Percentiles rank a stretch among this genome's conserved stretches.
These are phyloP conservation scores for Torymus tubicola DNA, from an alignment of 2,888 invertebrate species.

Conservation along the genomic window DNA sequence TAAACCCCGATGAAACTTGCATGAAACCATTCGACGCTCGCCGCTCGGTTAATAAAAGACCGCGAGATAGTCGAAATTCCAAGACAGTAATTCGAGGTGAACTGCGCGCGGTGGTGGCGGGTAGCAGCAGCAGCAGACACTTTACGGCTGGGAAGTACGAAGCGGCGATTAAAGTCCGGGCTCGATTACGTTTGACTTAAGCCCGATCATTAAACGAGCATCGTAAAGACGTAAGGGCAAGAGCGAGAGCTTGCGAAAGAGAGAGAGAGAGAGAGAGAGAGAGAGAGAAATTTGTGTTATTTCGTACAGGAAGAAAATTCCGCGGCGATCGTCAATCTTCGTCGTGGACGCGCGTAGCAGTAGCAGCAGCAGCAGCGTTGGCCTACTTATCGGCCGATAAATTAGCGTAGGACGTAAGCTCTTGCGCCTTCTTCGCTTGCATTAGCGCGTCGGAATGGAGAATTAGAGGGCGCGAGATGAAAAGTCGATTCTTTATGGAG, in stretches of 20 bases:
- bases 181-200: conserved; percentile 53
- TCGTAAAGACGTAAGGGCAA: conserved; percentile 37
- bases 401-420: conserved; percentile 37
- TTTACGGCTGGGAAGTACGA: conserved; percentile 22
- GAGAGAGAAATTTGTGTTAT: conserved; percentile 34
- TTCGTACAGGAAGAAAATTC: conserved; percentile 38
- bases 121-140: conserved; percentile 7
- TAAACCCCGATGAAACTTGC: background rate
- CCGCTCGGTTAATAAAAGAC: conserved; percentile 32
- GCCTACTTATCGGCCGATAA: conserved; percentile 50
- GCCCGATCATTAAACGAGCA: conserved; percentile 50
- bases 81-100: conserved; percentile 44
- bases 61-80: conserved; percentile 32
- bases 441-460: background rate
- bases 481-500: too few species aligned
- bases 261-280: conserved; percentile 12
- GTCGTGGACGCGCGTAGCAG: conserved; percentile 4
- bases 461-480: too few species aligned
- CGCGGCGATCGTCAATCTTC: conserved; percentile 43
- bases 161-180: conserved; percentile 49
- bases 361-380: background rate
- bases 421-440: conserved; percentile 17
- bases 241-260: background rate
- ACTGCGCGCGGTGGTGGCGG: background rate
- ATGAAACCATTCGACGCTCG: conserved; percentile 3